Conservation (phyloP, 1,140 invertebrate genomes). For the Agrilus planipennis region DNA sequence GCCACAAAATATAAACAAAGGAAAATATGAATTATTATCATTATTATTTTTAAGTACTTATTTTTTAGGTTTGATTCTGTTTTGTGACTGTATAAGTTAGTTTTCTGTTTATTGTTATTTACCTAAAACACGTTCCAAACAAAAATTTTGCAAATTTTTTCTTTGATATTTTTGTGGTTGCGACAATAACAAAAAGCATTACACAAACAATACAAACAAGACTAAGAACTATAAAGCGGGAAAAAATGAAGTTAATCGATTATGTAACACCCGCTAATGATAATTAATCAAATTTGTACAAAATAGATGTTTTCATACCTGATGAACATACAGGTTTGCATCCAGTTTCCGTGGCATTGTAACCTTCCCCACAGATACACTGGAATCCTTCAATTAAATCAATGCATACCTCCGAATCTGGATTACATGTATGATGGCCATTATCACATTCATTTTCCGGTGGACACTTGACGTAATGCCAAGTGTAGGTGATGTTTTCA, state of each 20-base stretch:
- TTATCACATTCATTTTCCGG: conserved; percentile 90
- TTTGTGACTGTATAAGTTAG: too few species aligned
- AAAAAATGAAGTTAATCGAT: conserved; percentile 1
- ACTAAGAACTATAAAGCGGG: too few species aligned
- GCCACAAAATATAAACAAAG: too few species aligned
- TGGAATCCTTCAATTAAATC: conserved; percentile 60
- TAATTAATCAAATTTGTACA: background rate
- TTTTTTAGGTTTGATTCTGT: too few species aligned
- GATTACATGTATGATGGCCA: conserved; percentile 80
- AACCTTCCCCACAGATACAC: conserved; percentile 78
- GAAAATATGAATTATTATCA: too few species aligned
- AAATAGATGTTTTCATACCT: conserved; percentile 17
- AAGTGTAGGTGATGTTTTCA: conserved; percentile 46
- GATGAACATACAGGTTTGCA: conserved; percentile 78
- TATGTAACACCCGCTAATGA: background rate
- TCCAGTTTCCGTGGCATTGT: conserved; percentile 41
- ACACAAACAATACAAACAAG: too few species aligned
- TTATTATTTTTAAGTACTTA: too few species aligned
- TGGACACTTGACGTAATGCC: conserved; percentile 81
- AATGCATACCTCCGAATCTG: conserved; percentile 71
- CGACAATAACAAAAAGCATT: too few species aligned
- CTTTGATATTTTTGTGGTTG: too few species aligned
- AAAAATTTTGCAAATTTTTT: too few species aligned
- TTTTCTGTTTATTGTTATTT: too few species aligned
- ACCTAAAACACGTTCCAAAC: background rate